Percentiles rank a stretch among this genome's conserved stretches.
phyloP scores from a whole-genome alignment of 35 echinoderm and acorn worm species.

The Holothuria glaberrima region DNA sequence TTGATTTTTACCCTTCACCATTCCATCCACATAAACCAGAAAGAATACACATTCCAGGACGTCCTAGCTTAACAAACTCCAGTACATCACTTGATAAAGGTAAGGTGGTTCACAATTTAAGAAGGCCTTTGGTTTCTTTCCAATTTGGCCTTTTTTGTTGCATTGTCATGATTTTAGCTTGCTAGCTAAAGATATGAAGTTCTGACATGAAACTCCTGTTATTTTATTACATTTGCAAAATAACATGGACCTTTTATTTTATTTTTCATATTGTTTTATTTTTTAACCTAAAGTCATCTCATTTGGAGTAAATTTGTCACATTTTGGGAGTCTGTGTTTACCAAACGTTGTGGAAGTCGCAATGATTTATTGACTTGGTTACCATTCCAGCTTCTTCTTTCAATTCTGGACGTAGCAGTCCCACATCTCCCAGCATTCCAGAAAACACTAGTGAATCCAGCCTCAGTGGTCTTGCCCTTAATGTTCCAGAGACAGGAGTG shows the following conservation, averaged over 20 bases:
- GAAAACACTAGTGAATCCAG: constrained; percentile 51
- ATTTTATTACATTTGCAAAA: too few species aligned
- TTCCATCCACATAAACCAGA: constrained; percentile 39
- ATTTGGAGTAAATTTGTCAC: background rate
- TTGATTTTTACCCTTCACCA: constrained; percentile 17
- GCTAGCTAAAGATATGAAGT: too few species aligned
- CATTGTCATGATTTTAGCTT: too few species aligned
- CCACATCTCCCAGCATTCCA: constrained; percentile 67
- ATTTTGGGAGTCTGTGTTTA: background rate
- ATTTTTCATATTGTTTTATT: background rate
- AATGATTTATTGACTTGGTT: background rate
- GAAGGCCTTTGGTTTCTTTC: too few species aligned
- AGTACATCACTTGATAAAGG: constrained; percentile 81
- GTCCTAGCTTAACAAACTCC: constrained; percentile 49
- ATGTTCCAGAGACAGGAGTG: constrained; percentile 32
- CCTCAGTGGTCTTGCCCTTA: constrained; percentile 26
- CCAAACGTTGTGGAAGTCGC: too few species aligned
- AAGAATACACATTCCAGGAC: constrained; percentile 63
- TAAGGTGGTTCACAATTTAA: constrained; percentile 5
- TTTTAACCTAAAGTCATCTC: background rate
- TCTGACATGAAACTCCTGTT: too few species aligned
- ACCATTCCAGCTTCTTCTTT: constrained; percentile 1
- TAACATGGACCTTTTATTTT: background rate
- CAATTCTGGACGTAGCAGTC: constrained; percentile 73
- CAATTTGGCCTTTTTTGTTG: too few species aligned